Evolutionary conservation across 2,113 vertebrate genomes (phyloP).

Genomic region (Sturnus vulgaris): DNA sequence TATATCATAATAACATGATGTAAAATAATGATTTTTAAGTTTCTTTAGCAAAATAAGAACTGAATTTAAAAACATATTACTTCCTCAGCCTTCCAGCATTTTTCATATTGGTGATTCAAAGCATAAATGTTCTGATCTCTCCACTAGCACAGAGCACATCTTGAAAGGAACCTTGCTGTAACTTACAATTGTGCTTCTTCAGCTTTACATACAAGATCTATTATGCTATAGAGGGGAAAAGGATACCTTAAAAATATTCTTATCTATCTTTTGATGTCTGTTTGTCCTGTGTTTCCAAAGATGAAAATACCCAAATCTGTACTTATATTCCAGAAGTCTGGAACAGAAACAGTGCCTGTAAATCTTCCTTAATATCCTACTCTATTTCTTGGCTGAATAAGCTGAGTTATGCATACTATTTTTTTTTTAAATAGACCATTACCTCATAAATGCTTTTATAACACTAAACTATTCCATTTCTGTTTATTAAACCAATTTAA

Average conservation of each 20-base stretch:
- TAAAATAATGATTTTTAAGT: not conserved
- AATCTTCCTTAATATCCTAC: not conserved
- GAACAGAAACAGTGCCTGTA: not conserved
- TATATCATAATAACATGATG: not conserved
- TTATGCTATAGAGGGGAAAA: not conserved
- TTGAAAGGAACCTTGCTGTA: not conserved
- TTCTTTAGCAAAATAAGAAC: not conserved
- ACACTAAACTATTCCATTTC: not conserved
- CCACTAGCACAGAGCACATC: not conserved
- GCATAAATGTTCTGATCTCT: not conserved
- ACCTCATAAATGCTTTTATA: not conserved
- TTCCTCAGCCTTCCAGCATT: not conserved
- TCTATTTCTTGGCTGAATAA: not conserved
- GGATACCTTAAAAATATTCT: not conserved
- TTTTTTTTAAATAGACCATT: not conserved
- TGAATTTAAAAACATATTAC: not conserved
- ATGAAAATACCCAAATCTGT: not conserved
- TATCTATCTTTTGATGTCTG: not conserved
- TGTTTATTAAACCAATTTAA: conserved; percentile 52
- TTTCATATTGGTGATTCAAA: not conserved
- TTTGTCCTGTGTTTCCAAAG: not conserved
- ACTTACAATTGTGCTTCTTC: not conserved
- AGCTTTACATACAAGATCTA: not conserved
- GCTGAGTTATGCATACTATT: not conserved
- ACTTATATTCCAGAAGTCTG: not conserved